These are phyloP conservation scores for Laticauda laticaudata DNA, from an alignment of 2,113 vertebrate genomes.

Conservation along the genomic window DNA sequence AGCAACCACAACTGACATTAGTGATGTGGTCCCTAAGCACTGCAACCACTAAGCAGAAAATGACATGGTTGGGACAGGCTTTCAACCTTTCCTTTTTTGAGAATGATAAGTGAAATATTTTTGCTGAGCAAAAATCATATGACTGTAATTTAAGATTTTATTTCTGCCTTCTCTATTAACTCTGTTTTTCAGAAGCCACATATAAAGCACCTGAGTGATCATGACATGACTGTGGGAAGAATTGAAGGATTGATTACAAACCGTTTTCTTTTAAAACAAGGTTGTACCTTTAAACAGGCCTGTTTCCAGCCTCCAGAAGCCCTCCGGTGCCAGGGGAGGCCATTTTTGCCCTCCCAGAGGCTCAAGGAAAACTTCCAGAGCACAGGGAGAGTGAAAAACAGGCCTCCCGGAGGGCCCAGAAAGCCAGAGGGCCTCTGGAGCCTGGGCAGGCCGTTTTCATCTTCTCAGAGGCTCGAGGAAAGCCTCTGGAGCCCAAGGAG, in stretches of 20 bases:
- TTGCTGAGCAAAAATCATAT: background rate
- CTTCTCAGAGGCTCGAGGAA: no score
- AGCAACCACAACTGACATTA: background rate
- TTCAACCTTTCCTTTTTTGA: background rate
- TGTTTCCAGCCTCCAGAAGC: no score
- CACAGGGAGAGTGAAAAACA: no score
- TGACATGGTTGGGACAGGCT: background rate
- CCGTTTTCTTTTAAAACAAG: background rate
- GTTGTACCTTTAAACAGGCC: background rate
- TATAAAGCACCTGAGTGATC: background rate
- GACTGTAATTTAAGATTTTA: background rate
- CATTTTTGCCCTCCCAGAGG: no score
- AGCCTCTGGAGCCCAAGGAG: no score
- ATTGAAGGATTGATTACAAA: background rate
- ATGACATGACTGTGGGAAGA: background rate
- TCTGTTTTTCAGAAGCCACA: background rate
- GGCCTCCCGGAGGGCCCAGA: no score
- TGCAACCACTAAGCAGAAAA: background rate
- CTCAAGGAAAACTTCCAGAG: no score
- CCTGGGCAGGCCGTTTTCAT: no score
- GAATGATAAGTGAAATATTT: background rate
- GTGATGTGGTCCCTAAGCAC: background rate
- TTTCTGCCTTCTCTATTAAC: background rate
- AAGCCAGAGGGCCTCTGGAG: no score
- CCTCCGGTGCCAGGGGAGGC: no score